Conservation (phyloP, 2,888 invertebrate genomes). For the Calephelis perditalis region DNA sequence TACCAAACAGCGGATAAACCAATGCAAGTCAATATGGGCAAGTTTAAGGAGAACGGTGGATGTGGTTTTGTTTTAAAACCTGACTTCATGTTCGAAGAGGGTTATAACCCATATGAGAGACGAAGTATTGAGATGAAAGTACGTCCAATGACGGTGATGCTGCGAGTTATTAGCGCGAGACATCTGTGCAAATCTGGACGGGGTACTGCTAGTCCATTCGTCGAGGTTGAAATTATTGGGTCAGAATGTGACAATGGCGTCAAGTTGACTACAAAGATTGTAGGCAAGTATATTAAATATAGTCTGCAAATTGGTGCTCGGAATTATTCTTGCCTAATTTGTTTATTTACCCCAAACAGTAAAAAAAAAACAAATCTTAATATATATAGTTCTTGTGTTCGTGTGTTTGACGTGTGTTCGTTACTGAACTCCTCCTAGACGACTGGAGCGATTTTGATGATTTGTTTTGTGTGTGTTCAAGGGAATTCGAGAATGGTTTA, state of each 20-base stretch:
- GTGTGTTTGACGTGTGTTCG: no score
- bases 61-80: slow-evolving; percentile 97
- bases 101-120: slow-evolving; percentile 87
- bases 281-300: slow-evolving; percentile 78
- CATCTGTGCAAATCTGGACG: slow-evolving; percentile 91
- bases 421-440: no score
- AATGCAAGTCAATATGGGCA: slow-evolving; percentile 97
- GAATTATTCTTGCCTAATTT: no score
- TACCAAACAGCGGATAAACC: slow-evolving; percentile 97
- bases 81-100: slow-evolving; percentile 89
- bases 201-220: slow-evolving; percentile 92
- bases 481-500: no score
- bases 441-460: no score
- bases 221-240: slow-evolving; percentile 94
- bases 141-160: slow-evolving; percentile 76
- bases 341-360: no score
- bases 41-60: slow-evolving; percentile 93
- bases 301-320: no score
- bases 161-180: slow-evolving; percentile 92
- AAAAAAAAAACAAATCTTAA: no score
- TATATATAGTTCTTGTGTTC: no score
- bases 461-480: no score
- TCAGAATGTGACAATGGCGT: slow-evolving; percentile 91
- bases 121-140: slow-evolving; percentile 65
- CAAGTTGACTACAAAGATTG: slow-evolving; percentile 90